Conservation (phyloP, 1,140 invertebrate genomes). For the Charaxes varanes region DNA sequence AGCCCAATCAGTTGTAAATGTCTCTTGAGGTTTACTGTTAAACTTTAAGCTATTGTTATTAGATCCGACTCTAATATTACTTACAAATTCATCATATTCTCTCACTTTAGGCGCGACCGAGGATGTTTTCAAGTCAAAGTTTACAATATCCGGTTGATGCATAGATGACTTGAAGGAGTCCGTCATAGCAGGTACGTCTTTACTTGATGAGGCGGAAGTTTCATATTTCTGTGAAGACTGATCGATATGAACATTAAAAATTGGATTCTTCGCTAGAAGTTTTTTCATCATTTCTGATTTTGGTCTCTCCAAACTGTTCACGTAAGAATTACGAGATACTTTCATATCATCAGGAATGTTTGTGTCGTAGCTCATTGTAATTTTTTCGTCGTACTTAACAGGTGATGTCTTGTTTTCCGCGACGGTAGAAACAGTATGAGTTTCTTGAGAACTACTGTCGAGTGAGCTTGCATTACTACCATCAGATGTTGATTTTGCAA, state of each 20-base stretch:
- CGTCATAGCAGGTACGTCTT: constrained; percentile 43
- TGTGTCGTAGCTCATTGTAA: constrained; percentile 69
- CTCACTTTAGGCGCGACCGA: constrained; percentile 30
- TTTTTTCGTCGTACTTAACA: constrained; percentile 61
- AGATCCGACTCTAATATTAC: constrained; percentile 67
- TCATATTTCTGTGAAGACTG: constrained; percentile 42
- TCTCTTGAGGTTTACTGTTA: constrained; percentile 42
- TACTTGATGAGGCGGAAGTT: constrained; percentile 44
- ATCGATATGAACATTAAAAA: constrained; percentile 66
- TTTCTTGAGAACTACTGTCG: constrained; percentile 48
- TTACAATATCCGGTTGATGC: constrained; percentile 71
- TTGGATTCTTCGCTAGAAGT: constrained; percentile 68
- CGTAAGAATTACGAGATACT: constrained; percentile 74
- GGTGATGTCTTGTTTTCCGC: constrained; percentile 34
- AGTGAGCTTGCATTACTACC: constrained; percentile 56
- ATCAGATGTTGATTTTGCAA: constrained; percentile 65
- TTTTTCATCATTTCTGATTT: constrained; percentile 76
- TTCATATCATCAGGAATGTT: constrained; percentile 78
- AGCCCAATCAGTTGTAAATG: constrained; percentile 40
- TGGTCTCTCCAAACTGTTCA: constrained; percentile 72
- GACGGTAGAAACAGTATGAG: constrained; percentile 13
- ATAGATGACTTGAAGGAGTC: constrained; percentile 65
- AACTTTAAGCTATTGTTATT: constrained; percentile 61
- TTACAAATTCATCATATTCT: constrained; percentile 65
- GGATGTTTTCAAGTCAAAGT: constrained; percentile 60